phyloP scores from a whole-genome alignment of 2,113 vertebrate genomes.

The Toxostoma redivivum region DNA sequence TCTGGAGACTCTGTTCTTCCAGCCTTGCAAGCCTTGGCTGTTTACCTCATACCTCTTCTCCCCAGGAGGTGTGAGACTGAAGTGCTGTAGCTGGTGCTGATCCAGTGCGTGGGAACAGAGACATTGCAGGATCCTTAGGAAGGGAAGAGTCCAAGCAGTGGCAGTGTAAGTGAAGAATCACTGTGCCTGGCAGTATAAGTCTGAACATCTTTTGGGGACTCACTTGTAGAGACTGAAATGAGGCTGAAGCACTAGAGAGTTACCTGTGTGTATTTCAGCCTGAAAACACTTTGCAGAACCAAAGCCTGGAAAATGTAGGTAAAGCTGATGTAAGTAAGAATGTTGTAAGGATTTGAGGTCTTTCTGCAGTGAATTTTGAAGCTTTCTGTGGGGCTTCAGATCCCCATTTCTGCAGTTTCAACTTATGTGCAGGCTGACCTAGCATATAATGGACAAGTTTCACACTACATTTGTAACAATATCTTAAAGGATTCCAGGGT shows the following conservation, averaged over 20 bases:
- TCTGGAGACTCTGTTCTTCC: neutral
- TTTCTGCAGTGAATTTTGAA: neutral
- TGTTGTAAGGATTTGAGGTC: neutral
- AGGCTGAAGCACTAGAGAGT: neutral
- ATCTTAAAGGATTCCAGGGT: neutral
- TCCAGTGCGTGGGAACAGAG: neutral
- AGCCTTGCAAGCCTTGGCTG: neutral
- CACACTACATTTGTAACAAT: neutral
- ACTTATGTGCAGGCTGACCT: neutral
- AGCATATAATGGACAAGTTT: neutral
- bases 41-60: neutral
- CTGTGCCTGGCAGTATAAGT: neutral
- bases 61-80: neutral
- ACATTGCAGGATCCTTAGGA: neutral
- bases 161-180: neutral
- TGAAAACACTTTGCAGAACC: neutral
- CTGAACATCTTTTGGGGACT: neutral
- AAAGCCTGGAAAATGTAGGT: neutral
- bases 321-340: neutral
- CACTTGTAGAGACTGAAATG: neutral
- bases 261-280: neutral
- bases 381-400: neutral
- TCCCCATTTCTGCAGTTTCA: neutral
- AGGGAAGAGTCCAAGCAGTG: neutral
- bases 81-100: neutral